Percentiles rank a stretch among this genome's conserved stretches.
Conservation (phyloP, 2,797 vertebrate genomes). For the Pipistrellus nathusii region DNA sequence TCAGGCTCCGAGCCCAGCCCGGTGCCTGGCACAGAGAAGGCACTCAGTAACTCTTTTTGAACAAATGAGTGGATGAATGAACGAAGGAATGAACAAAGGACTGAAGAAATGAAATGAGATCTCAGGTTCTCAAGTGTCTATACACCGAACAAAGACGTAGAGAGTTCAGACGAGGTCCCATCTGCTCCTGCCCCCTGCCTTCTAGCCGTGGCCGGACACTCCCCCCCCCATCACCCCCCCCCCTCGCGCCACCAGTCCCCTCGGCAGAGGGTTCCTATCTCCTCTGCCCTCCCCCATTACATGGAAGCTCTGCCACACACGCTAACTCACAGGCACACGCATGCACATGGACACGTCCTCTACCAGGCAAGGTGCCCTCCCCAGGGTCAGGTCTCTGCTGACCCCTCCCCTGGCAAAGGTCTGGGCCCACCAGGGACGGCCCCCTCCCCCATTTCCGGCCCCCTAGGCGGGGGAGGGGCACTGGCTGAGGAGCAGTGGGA, state of each 20-base stretch:
- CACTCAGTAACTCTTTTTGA: neutral
- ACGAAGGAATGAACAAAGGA: neutral
- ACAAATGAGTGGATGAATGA: neutral
- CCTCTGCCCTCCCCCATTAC: neutral
- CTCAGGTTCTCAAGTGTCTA: neutral
- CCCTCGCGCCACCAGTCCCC: neutral
- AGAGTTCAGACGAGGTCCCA: neutral
- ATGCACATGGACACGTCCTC: slow-evolving; percentile 33
- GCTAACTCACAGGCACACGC: slow-evolving; percentile 64
- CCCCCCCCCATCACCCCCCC: neutral
- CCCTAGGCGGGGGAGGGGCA: neutral
- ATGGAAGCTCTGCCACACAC: neutral
- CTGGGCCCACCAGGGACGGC: neutral
- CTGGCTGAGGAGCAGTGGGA: slow-evolving; percentile 36
- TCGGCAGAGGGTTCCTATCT: neutral
- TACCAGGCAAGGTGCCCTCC: slow-evolving; percentile 73
- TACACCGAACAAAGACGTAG: neutral
- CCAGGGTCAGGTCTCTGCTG: slow-evolving; percentile 44
- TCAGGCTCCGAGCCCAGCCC: neutral
- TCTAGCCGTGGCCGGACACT: neutral
- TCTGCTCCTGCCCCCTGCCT: neutral
- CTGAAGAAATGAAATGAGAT: neutral
- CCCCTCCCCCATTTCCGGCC: slow-evolving; percentile 60
- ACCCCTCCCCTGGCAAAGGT: slow-evolving; percentile 61
- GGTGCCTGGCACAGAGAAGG: neutral